A percentile compares a stretch with the other conserved stretches of the same genome.
Conservation (phyloP, 92 coral and sea anemone species). For the Bergia sp. region DNA sequence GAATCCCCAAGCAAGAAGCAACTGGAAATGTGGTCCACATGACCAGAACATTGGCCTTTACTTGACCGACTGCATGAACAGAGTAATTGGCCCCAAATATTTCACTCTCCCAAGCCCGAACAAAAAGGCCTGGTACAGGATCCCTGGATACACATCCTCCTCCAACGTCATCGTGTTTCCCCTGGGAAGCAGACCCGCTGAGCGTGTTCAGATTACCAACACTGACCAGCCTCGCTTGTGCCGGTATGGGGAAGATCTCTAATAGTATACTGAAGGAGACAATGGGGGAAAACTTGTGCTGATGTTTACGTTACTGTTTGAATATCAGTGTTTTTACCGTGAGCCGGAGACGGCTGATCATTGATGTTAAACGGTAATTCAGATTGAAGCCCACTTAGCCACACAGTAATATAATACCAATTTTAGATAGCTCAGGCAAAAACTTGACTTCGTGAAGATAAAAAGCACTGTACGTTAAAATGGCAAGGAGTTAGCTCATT, state of each 20-base stretch:
- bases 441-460: too few relatives aligned
- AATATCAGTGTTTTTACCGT: not conserved
- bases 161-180: constrained; percentile 16
- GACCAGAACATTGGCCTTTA: not conserved
- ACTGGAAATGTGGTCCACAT: not conserved
- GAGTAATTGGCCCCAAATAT: not conserved
- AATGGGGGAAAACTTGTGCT: constrained; percentile 34
- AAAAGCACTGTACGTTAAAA: too few relatives aligned
- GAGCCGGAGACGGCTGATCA: not conserved
- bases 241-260: constrained; percentile 49
- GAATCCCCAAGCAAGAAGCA: not conserved
- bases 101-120: not conserved
- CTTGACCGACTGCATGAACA: constrained; percentile 11
- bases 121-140: not conserved
- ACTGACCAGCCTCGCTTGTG: constrained; percentile 9
- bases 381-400: too few relatives aligned
- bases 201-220: not conserved
- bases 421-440: too few relatives aligned
- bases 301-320: not conserved
- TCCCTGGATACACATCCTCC: constrained; percentile 2
- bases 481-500: too few relatives aligned
- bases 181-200: constrained; percentile 2
- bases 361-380: too few relatives aligned
- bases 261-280: not conserved
- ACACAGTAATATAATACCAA: too few relatives aligned